Conservation (phyloP, 2,113 vertebrate species). For the Poecile atricapillus region DNA sequence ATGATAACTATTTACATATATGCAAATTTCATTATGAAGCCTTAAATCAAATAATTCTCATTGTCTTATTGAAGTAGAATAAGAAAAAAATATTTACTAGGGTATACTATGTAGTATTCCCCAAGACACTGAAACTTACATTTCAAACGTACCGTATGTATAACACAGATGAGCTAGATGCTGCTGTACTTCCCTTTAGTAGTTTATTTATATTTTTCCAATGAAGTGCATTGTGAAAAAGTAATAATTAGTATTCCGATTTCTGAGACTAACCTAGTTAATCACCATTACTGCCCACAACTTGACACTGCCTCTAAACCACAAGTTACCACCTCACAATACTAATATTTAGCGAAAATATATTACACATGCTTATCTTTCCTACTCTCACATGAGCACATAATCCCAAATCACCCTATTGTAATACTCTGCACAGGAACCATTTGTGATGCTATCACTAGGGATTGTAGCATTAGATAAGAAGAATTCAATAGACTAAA, state of each 20-base stretch:
- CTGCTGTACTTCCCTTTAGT: not conserved
- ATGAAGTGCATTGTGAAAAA: not conserved
- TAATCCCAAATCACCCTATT: slow-evolving; percentile 11
- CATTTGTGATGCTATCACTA: not conserved
- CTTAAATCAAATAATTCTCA: not conserved
- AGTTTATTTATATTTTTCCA: not conserved
- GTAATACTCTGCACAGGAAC: not conserved
- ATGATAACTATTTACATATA: not conserved
- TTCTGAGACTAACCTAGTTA: not conserved
- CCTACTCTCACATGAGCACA: not conserved
- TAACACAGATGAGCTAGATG: not conserved
- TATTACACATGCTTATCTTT: not conserved
- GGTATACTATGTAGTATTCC: not conserved
- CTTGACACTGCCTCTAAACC: not conserved
- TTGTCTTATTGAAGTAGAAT: not conserved
- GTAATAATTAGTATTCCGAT: not conserved
- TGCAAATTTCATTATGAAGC: not conserved
- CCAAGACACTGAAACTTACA: not conserved
- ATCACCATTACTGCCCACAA: not conserved
- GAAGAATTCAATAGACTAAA: slow-evolving; percentile 1
- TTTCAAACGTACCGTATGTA: not conserved
- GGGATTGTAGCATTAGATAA: not conserved
- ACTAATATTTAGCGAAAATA: not conserved
- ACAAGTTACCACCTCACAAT: not conserved
- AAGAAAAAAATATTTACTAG: not conserved